A percentile compares a stretch with the other conserved stretches of the same genome.
Evolutionary conservation across 2,888 invertebrate genomes (phyloP).

Genomic region (Eutolmus rufibarbis): DNA sequence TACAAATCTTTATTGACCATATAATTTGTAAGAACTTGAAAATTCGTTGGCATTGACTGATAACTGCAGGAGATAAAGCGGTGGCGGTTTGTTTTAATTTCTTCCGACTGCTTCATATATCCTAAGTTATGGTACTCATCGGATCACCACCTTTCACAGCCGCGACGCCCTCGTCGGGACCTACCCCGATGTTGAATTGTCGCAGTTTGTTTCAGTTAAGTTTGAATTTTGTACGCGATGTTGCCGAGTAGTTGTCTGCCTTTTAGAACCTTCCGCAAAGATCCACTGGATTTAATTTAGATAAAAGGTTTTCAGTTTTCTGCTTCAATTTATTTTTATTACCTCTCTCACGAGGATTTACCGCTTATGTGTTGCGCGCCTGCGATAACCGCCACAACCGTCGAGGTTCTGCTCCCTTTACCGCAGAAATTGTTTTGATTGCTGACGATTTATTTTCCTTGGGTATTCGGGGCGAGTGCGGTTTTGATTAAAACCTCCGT

Average conservation of each 20-base stretch:
- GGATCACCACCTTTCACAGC: background rate
- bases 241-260: background rate
- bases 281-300: slow-evolving; percentile 25
- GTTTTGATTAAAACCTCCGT: background rate
- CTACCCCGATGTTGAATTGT: background rate
- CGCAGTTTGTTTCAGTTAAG: background rate
- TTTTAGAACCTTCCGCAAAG: background rate
- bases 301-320: slow-evolving; percentile 6
- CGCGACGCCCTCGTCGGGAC: background rate
- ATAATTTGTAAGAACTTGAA: background rate
- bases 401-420: background rate
- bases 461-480: background rate
- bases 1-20: background rate
- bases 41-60: background rate
- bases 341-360: background rate
- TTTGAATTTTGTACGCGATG: background rate
- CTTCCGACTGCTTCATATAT: background rate
- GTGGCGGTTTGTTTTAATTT: background rate
- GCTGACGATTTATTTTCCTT: background rate
- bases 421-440: slow-evolving; percentile 8
- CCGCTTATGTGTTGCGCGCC: background rate
- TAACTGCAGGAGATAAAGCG: background rate
- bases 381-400: background rate
- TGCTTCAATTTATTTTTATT: slow-evolving; percentile 23
- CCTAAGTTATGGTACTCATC: background rate